Conservation (phyloP, 2,113 vertebrate species). For the Ophthalmolycus amberensis region DNA sequence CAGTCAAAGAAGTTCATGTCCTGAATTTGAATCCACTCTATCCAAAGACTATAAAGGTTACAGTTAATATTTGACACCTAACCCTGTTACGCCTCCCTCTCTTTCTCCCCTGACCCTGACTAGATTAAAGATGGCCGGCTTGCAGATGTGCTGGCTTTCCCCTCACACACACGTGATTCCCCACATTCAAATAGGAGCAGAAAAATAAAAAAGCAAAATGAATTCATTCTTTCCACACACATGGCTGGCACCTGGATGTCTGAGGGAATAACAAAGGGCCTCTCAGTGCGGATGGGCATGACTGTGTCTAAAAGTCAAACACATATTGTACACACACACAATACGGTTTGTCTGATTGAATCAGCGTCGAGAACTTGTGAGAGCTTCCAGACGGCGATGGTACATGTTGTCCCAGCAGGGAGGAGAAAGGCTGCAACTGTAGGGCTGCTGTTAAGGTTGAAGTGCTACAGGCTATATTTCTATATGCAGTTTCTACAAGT, state of each 20-base stretch:
- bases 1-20: not conserved
- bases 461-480: conserved; percentile 15
- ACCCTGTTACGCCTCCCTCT: not conserved
- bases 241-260: conserved; percentile 68
- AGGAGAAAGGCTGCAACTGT: conserved; percentile 22
- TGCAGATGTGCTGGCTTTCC: conserved; percentile 70
- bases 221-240: conserved; percentile 61
- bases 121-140: conserved; percentile 46
- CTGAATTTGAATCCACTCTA: not conserved
- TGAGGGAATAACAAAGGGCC: conserved; percentile 58
- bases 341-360: conserved; percentile 61
- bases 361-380: conserved; percentile 50
- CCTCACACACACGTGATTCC: conserved; percentile 52
- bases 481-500: not conserved
- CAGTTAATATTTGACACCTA: conserved; percentile 10
- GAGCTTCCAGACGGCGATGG: conserved; percentile 23
- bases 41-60: conserved; percentile 20
- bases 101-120: not conserved
- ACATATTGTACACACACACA: conserved; percentile 54
- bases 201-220: conserved; percentile 47
- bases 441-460: conserved; percentile 9
- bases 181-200: conserved; percentile 30
- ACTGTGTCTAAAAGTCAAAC: conserved; percentile 60
- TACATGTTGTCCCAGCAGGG: conserved; percentile 41
- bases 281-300: conserved; percentile 53